These are phyloP conservation scores for Peromyscus californicus DNA, from an alignment of 2,113 vertebrate species.

Conservation along the genomic window DNA sequence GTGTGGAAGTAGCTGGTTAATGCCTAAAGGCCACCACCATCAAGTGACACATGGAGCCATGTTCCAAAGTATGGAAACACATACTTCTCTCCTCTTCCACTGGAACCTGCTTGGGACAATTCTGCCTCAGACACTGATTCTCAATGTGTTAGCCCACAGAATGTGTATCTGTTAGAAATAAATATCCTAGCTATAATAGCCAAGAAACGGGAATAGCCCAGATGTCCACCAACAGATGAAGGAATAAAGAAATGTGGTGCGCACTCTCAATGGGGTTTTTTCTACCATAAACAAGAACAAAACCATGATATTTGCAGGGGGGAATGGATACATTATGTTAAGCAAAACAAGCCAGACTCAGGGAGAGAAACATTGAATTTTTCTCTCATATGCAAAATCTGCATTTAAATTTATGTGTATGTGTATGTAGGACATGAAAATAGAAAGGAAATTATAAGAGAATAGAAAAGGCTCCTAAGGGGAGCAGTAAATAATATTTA, in stretches of 20 bases:
- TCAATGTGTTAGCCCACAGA: conserved; percentile 1
- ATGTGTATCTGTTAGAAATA: background rate
- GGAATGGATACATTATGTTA: background rate
- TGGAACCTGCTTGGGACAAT: background rate
- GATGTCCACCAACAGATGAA: background rate
- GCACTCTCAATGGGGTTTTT: background rate
- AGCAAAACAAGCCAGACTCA: background rate
- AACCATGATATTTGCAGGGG: background rate
- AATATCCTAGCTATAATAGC: background rate
- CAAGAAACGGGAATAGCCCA: background rate
- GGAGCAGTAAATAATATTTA: background rate
- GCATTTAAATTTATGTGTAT: background rate
- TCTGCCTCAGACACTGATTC: background rate
- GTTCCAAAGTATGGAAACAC: background rate
- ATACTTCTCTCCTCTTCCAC: background rate
- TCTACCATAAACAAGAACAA: background rate
- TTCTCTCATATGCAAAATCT: background rate
- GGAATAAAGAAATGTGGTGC: background rate
- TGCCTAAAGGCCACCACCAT: background rate
- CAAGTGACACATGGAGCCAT: background rate
- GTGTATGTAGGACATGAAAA: background rate
- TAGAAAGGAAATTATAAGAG: background rate
- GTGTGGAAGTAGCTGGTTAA: background rate
- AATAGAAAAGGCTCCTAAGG: background rate
- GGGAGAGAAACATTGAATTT: background rate